phyloP scores from a whole-genome alignment of 2,888 invertebrate genomes.

The Tolmerus cingulatus region DNA sequence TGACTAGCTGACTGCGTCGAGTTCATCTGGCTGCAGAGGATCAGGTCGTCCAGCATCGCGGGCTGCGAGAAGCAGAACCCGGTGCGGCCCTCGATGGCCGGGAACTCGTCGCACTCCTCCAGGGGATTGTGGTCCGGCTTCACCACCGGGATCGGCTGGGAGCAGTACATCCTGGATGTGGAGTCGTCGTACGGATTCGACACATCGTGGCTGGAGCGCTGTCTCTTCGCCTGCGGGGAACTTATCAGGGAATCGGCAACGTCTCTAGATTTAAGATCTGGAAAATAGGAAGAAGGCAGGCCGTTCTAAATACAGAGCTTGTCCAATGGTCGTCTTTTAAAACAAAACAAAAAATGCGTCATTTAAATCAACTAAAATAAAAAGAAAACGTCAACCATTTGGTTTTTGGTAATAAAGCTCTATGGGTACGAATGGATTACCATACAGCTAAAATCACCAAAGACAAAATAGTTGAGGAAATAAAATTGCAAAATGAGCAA shows the following conservation, averaged over 20 bases:
- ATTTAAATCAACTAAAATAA: constrained; percentile 37
- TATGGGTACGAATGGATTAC: constrained; percentile 68
- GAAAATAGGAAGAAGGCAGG: constrained; percentile 20
- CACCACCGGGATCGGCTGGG: constrained; percentile 61
- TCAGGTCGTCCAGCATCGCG: constrained; percentile 79
- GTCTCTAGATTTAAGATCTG: constrained; percentile 56
- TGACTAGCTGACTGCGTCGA: constrained; percentile 66
- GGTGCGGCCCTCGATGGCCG: constrained; percentile 62
- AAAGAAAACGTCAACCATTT: constrained; percentile 63
- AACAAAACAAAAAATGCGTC: constrained; percentile 19
- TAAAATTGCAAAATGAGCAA: constrained; percentile 46
- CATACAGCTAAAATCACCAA: constrained; percentile 82
- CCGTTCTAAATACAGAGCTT: background rate
- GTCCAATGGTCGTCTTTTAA: background rate
- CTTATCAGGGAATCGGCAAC: constrained; percentile 58
- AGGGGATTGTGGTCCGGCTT: constrained; percentile 5
- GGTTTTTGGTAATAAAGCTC: constrained; percentile 79
- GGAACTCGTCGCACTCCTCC: constrained; percentile 35
- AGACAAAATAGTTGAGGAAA: constrained; percentile 67
- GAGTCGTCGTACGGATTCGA: constrained; percentile 59
- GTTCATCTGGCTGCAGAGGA: constrained; percentile 75
- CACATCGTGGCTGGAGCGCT: constrained; percentile 57
- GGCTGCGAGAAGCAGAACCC: constrained; percentile 88
- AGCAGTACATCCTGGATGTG: constrained; percentile 61
- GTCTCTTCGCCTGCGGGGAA: constrained; percentile 61